A percentile compares a stretch with the other conserved stretches of the same genome.
phyloP scores from a whole-genome alignment of 2,797 vertebrate genomes.

The Melanogrammus aeglefinus region DNA sequence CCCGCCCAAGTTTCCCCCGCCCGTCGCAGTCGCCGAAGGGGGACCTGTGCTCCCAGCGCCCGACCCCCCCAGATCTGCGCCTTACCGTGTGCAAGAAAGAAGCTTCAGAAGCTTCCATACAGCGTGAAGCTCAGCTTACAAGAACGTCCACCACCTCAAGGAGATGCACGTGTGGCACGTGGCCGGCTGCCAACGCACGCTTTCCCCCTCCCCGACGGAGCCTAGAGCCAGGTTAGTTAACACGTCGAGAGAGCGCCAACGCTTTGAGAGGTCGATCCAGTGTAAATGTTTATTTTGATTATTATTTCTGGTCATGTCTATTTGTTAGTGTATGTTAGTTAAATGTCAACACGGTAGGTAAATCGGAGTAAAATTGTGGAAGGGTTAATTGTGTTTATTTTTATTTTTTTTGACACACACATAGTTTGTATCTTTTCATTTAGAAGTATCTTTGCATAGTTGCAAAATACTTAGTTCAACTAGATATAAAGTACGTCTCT shows the following conservation, averaged over 20 bases:
- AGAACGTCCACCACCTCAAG: slow-evolving; percentile 99
- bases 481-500: slow-evolving; percentile 37
- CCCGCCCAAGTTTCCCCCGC: slow-evolving; percentile 89
- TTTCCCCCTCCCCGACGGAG: slow-evolving; percentile 96
- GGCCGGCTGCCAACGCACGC: slow-evolving; percentile 97
- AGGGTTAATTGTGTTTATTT: slow-evolving; percentile 17
- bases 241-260: background rate
- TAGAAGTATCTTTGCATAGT: slow-evolving; percentile 13
- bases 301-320: background rate
- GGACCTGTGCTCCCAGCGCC: slow-evolving; percentile 93
- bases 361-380: slow-evolving; percentile 28
- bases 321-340: no score
- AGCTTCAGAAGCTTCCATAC: slow-evolving; percentile 99
- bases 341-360: slow-evolving; percentile 51
- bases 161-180: slow-evolving; percentile 99
- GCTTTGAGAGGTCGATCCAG: background rate
- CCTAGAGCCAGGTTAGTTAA: slow-evolving; percentile 97
- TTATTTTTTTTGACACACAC: background rate
- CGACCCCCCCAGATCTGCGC: slow-evolving; percentile 98
- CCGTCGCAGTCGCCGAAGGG: slow-evolving; percentile 86
- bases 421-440: background rate
- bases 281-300: background rate
- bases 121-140: slow-evolving; percentile 99
- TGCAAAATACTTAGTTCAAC: slow-evolving; percentile 30
- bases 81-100: slow-evolving; percentile 99